Conservation (phyloP, 2,797 vertebrate species). For the Masticophis lateralis region DNA sequence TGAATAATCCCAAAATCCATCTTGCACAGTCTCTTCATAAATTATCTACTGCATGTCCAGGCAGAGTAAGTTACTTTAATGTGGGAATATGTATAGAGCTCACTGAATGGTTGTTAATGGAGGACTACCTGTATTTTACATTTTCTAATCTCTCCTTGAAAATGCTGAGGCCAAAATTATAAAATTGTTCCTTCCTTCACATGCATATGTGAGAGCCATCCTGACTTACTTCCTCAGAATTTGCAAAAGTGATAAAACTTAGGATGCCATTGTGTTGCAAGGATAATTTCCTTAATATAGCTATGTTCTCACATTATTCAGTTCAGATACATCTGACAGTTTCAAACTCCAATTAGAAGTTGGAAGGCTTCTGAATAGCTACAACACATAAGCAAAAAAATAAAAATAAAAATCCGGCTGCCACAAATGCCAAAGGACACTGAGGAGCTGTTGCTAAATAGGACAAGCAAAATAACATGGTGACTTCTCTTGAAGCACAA, state of each 20-base stretch:
- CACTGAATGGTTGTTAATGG: background rate
- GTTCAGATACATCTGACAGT: background rate
- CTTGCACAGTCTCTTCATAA: conserved; percentile 96
- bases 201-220: background rate
- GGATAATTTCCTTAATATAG: background rate
- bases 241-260: background rate
- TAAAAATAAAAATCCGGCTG: background rate
- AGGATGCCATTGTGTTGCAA: background rate
- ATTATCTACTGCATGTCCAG: conserved; percentile 92
- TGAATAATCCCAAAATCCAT: conserved; percentile 91
- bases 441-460: background rate
- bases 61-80: conserved; percentile 79
- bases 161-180: background rate
- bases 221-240: background rate
- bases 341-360: background rate
- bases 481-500: background rate
- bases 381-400: background rate
- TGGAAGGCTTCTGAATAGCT: background rate
- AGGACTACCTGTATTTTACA: background rate
- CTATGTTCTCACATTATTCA: background rate
- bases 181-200: background rate
- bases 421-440: background rate
- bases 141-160: background rate
- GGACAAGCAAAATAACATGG: background rate
- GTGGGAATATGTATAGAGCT: background rate